Percentiles rank a stretch among this genome's conserved stretches.
Evolutionary conservation across 1,140 invertebrate genomes (phyloP).

Genomic region (Spodoptera frugiperda): DNA sequence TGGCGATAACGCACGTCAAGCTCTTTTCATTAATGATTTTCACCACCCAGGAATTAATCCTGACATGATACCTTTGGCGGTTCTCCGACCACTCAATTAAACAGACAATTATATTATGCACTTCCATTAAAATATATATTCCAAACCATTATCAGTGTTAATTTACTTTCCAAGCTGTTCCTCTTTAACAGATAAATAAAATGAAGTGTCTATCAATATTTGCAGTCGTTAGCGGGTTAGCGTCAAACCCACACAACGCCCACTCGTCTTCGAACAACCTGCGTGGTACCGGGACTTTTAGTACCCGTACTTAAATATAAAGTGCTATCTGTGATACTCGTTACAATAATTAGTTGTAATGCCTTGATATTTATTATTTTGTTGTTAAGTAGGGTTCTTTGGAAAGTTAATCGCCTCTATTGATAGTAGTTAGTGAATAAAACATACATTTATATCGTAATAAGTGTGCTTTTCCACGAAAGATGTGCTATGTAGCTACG

Average conservation of each 20-base stretch:
- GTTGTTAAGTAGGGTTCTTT: not conserved
- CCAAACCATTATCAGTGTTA: conserved; percentile 5
- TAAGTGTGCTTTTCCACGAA: too few relatives aligned
- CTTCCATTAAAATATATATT: not conserved
- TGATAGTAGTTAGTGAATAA: too few relatives aligned
- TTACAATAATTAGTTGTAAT: conserved; percentile 13
- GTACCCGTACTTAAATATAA: not conserved
- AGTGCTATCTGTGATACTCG: not conserved
- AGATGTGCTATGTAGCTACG: too few relatives aligned
- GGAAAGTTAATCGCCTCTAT: too few relatives aligned
- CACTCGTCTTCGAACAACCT: not conserved
- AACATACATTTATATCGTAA: too few relatives aligned
- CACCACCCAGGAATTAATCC: too few relatives aligned
- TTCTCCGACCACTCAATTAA: too few relatives aligned
- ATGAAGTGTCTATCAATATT: conserved; percentile 25
- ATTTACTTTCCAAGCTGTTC: conserved; percentile 8
- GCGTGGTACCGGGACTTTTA: not conserved
- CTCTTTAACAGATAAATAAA: conserved; percentile 8
- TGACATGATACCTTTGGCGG: too few relatives aligned
- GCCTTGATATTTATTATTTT: not conserved
- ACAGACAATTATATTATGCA: too few relatives aligned
- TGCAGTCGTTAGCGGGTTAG: conserved; percentile 10
- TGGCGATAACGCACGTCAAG: too few relatives aligned
- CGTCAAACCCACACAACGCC: conserved; percentile 15
- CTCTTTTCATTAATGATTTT: too few relatives aligned